Conservation (phyloP, 2,797 vertebrate genomes). For the Lerista edwardsae region DNA sequence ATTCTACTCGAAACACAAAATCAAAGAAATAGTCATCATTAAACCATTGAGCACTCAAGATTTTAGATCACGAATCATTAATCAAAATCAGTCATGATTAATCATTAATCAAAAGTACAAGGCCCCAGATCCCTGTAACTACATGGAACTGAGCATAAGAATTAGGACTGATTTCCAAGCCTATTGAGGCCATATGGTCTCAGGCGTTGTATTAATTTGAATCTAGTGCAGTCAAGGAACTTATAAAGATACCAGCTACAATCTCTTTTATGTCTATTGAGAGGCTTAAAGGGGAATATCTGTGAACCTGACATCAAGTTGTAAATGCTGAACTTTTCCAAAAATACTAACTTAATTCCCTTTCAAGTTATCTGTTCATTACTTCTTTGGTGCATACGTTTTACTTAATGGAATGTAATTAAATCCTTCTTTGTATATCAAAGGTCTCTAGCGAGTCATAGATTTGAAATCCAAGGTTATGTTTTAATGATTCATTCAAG, state of each 20-base stretch:
- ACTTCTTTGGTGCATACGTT: slow-evolving; percentile 41
- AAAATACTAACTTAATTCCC: slow-evolving; percentile 49
- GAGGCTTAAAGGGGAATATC: slow-evolving; percentile 39
- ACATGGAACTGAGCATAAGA: neutral
- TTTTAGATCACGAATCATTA: too few relatives aligned
- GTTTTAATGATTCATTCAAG: slow-evolving; percentile 46
- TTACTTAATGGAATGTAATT: slow-evolving; percentile 50
- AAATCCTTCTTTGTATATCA: slow-evolving; percentile 50
- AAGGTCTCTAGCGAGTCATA: slow-evolving; percentile 50
- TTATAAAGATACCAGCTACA: slow-evolving; percentile 16
- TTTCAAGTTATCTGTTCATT: slow-evolving; percentile 42
- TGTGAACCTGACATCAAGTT: slow-evolving; percentile 30
- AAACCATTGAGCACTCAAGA: too few relatives aligned
- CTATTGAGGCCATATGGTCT: neutral
- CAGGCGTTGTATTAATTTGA: neutral
- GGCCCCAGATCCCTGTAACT: neutral
- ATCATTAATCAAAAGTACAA: neutral
- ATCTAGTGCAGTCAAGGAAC: neutral
- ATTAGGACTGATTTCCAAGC: slow-evolving; percentile 3
- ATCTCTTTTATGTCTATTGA: slow-evolving; percentile 36
- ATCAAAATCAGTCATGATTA: too few relatives aligned
- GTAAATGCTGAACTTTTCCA: slow-evolving; percentile 46
- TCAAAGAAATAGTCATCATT: neutral
- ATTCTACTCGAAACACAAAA: neutral
- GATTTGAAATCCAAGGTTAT: slow-evolving; percentile 56